These are phyloP conservation scores for Corapipo altera DNA, from an alignment of 2,113 vertebrate genomes.

Conservation along the genomic window DNA sequence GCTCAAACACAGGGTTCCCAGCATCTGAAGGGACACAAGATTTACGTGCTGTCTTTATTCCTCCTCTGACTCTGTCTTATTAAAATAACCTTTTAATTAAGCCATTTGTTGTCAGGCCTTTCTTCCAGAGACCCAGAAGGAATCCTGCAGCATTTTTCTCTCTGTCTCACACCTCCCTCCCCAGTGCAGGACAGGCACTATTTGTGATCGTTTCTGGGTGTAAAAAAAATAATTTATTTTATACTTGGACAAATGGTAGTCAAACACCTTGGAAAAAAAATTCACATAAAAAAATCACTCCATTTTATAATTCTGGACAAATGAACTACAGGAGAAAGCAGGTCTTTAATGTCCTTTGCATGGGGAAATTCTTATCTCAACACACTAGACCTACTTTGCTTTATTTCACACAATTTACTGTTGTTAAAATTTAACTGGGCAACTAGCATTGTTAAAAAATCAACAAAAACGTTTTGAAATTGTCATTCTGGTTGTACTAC, in stretches of 20 bases:
- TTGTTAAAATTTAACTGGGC: not conserved
- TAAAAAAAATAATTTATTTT: not conserved
- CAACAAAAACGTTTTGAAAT: not conserved
- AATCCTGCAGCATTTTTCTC: accelerated
- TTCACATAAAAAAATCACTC: not conserved
- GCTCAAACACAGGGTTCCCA: not conserved
- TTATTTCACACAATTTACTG: not conserved
- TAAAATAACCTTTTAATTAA: not conserved
- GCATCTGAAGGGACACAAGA: not conserved
- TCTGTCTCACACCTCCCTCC: not conserved
- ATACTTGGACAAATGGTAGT: not conserved
- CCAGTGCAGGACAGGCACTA: not conserved
- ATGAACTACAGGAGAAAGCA: not conserved
- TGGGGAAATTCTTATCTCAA: not conserved
- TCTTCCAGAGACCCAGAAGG: not conserved
- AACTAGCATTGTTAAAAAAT: not conserved
- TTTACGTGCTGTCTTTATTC: not conserved
- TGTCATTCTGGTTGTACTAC: not conserved
- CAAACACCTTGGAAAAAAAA: not conserved
- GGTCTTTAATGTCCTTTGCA: not conserved
- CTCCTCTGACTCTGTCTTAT: not conserved
- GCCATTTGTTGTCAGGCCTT: not conserved
- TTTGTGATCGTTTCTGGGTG: not conserved
- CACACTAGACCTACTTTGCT: not conserved
- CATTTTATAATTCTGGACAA: not conserved